phyloP scores from a whole-genome alignment of 2,888 invertebrate species.

The Liodrosophila aerea region DNA sequence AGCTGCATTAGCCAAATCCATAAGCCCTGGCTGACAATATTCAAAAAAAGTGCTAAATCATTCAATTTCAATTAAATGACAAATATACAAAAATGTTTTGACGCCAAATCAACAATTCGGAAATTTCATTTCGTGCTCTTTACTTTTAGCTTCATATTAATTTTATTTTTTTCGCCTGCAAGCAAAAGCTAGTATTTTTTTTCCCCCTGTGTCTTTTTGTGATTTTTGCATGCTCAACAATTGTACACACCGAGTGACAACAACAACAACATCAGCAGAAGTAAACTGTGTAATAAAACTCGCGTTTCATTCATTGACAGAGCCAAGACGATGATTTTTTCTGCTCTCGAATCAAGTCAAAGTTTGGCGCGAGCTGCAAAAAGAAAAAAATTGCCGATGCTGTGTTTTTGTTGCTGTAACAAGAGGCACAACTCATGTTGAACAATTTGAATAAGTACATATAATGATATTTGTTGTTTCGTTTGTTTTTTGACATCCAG shows the following conservation, averaged over 20 bases:
- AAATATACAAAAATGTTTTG: constrained; percentile 70
- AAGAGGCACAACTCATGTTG: constrained; percentile 67
- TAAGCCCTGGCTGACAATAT: constrained; percentile 39
- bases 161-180: constrained; percentile 29
- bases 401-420: constrained; percentile 52
- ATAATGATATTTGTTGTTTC: constrained; percentile 17
- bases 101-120: constrained; percentile 67
- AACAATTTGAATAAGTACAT: constrained; percentile 68
- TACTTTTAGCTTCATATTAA: constrained; percentile 57
- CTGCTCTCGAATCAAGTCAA: constrained; percentile 25
- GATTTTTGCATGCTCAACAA: constrained; percentile 54
- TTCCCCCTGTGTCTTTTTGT: constrained; percentile 28
- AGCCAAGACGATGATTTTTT: constrained; percentile 33
- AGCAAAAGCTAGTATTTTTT: constrained; percentile 28
- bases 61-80: constrained; percentile 74
- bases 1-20: constrained; percentile 39
- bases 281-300: constrained; percentile 38
- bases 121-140: constrained; percentile 61
- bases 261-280: constrained; percentile 33
- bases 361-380: constrained; percentile 55
- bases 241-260: constrained; percentile 26
- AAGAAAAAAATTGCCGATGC: constrained; percentile 16
- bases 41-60: constrained; percentile 60
- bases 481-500: constrained; percentile 21
- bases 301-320: constrained; percentile 68